A percentile compares a stretch with the other conserved stretches of the same genome.
These are phyloP conservation scores for Anguilla anguilla DNA, from an alignment of 2,797 vertebrate species.

Conservation along the genomic window DNA sequence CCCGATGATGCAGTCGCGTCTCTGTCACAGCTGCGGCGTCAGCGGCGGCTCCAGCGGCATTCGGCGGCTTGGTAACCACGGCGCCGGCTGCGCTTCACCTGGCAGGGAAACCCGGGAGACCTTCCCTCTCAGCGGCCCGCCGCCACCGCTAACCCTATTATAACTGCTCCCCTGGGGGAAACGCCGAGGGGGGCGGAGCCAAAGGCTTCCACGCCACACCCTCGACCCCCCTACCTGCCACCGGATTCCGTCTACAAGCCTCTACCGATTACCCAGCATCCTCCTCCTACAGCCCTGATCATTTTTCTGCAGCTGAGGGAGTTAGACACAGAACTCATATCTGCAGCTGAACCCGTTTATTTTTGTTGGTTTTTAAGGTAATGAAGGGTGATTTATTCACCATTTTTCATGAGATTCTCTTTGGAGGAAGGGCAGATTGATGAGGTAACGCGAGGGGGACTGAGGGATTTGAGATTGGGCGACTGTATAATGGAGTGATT, in stretches of 20 bases:
- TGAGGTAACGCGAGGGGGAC: constrained; percentile 37
- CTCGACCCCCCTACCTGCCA: too few species aligned
- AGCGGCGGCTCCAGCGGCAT: too few species aligned
- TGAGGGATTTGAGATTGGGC: constrained; percentile 54
- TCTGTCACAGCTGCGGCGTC: background rate
- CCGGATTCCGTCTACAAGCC: too few species aligned
- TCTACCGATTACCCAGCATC: background rate
- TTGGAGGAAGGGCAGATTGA: constrained; percentile 49
- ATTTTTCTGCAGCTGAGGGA: too few species aligned
- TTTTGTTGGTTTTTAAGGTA: background rate
- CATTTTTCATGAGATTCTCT: constrained; percentile 31
- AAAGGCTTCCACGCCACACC: background rate
- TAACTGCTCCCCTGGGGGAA: too few species aligned
- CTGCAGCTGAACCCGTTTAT: constrained; percentile 57
- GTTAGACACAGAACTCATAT: constrained; percentile 52
- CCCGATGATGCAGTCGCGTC: too few species aligned
- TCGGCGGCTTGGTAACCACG: background rate
- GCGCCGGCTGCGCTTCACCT: background rate
- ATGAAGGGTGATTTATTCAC: constrained; percentile 38
- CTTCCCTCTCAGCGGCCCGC: background rate
- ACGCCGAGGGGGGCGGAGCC: background rate
- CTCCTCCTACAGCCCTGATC: background rate
- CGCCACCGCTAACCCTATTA: too few species aligned
- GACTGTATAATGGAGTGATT: background rate
- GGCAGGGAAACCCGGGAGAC: background rate